phyloP scores from a whole-genome alignment of 2,113 vertebrate species.

The Sclerurus mexicanus region DNA sequence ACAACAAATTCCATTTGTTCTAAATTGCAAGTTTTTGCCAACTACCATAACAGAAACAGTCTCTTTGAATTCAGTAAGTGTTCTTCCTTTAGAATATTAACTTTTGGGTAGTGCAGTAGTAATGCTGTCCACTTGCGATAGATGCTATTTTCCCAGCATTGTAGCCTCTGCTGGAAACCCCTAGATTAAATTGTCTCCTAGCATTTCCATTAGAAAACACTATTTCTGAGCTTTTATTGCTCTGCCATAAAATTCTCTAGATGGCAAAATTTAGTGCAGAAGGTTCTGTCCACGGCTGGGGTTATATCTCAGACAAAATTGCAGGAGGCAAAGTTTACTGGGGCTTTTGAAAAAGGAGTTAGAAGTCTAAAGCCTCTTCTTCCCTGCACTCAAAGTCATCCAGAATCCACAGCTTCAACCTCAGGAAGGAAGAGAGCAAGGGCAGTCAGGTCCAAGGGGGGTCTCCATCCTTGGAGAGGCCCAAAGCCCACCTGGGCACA shows the following conservation, averaged over 20 bases:
- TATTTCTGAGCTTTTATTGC: background rate
- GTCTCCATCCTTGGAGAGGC: background rate
- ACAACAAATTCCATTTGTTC: background rate
- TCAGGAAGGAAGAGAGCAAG: background rate
- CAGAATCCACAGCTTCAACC: background rate
- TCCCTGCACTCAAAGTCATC: background rate
- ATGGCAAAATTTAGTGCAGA: background rate
- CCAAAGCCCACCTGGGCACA: background rate
- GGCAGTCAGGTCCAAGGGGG: background rate
- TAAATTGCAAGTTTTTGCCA: background rate
- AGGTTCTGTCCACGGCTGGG: background rate
- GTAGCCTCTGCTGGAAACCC: background rate
- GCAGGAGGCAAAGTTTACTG: background rate
- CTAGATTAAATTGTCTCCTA: background rate
- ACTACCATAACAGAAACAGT: background rate
- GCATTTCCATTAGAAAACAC: constrained; percentile 2
- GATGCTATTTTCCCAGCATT: background rate
- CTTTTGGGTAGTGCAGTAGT: background rate
- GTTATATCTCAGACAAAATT: background rate
- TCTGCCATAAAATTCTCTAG: background rate
- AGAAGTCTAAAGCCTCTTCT: background rate
- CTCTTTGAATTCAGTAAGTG: background rate
- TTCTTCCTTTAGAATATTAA: background rate
- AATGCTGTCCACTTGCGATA: background rate
- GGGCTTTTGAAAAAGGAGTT: background rate